Evolutionary conservation across 2,888 invertebrate species (phyloP), one percentile per base, ranked within the genome.

Genomic region (Drosophila borealis): DNA sequence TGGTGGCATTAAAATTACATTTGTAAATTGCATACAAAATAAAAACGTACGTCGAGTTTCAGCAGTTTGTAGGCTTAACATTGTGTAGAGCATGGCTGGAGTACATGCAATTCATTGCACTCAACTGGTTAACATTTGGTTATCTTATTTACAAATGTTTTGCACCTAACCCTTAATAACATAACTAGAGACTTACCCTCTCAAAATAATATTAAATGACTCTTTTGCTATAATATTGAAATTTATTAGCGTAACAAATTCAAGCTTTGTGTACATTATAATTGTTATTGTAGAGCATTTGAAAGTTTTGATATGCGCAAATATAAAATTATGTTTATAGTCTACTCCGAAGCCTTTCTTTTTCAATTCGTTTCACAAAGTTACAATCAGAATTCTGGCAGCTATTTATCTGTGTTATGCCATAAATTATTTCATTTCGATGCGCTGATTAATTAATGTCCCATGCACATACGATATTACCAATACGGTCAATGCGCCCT

Each of bases 1-100:
- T 21, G n/a, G 45, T 62, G 67, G 68, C 81, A 88, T 86, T 85
- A 86, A 83, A 86, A 85, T 73, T 65, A 75, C 70, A 83, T 80
- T 88, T 80, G 79, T 74, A 71, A 79, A 69, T 60, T 50, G 61
- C 55, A 81, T 74, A 51, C 60, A 69, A 71, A 69, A 69, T 59
- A 66, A 68, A 76, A 78, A 69, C 54, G 51, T 65, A 71, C 50
- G 68, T 54, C 57, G 55, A 41, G 54, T 25, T 21, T 11, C 61
- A 17, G 45, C 46, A 50, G 61, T 36, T 68, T 74, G 55, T 39
- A 50, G 50, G 53, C 45, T 34, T 11, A 37, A 39, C 46, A n/a
- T 36, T 49, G 10, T 36, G 50, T 13, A 44, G 33, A 19, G 61
- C 46, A 60, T 56, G 51, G 44, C 4, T 19, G 1, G 48, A 54